Conservation (phyloP, 2,113 vertebrate species). For the Neodon shergylaensis region DNA sequence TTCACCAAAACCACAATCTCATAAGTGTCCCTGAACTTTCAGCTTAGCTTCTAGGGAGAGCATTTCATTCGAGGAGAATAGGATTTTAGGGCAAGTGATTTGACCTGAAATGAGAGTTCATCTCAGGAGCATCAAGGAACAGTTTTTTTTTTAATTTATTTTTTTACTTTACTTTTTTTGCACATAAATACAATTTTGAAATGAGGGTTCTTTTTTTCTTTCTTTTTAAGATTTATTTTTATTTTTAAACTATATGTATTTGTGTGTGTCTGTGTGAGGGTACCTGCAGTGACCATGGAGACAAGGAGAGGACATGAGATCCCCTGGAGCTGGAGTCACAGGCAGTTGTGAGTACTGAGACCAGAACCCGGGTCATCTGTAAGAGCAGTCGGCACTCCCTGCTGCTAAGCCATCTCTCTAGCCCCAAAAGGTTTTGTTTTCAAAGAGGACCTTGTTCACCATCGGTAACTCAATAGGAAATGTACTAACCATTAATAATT, state of each 20-base stretch:
- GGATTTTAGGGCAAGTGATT: conserved; percentile 20
- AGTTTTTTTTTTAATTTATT: neutral
- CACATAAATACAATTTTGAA: neutral
- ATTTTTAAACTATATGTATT: neutral
- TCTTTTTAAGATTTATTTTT: neutral
- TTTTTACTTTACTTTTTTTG: neutral
- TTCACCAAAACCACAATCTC: neutral
- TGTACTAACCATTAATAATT: neutral
- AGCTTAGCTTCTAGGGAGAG: neutral
- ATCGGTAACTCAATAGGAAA: neutral
- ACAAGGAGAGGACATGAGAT: neutral
- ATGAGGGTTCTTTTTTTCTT: neutral
- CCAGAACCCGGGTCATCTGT: neutral
- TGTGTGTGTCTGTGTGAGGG: no score
- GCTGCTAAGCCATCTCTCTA: neutral
- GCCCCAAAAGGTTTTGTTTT: neutral
- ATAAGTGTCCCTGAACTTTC: neutral
- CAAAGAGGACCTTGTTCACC: neutral
- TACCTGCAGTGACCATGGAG: neutral
- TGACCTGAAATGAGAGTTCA: neutral
- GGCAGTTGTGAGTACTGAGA: neutral
- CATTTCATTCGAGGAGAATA: neutral
- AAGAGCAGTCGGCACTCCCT: no score
- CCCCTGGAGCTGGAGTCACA: neutral
- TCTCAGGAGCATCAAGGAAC: neutral